Base-by-base conservation (phyloP, 2,888 invertebrate species). In the Pachydiplax longipennis region DNA sequence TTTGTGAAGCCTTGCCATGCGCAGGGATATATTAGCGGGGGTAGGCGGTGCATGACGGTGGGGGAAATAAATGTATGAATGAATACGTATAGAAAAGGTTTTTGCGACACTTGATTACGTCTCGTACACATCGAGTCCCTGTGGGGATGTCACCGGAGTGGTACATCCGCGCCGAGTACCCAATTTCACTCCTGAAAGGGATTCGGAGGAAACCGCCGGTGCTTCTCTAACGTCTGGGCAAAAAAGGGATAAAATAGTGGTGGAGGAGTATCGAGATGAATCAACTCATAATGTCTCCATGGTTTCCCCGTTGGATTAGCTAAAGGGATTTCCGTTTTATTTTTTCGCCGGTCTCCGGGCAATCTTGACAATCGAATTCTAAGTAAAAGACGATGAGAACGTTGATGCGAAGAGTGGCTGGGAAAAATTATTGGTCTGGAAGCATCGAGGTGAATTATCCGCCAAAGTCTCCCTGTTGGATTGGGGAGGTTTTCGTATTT, bases 61-160 rank as follows among this genome's bases (percentile, higher is more conserved):
- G 73, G 73, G 73, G 81, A 37, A 81, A 81, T 81, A 48, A 82
- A 82, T 44, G 82, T n/a, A 82, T 25, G 82, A 82, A 44, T 48
- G 82, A 44, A 82, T 82, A 40, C 82, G 48, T 48, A 44, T 48
- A 48, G 82, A 48, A 82, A 82, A 44, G 82, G 82, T 25, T 44
- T 82, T 82, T 82, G 82, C 48, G 82, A 44, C 44, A 40, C 82
- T 82, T 82, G 82, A 82, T 82, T 82, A 48, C 48, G 82, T n/a
- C n/a, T n/a, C 73, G 40, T 48, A 48, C 25, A 25, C 81, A 25
- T 13, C n/a, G 18, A 44, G 40, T 35, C 25, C 82, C 82, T n/a
- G 25, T 48, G 22, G 25, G 82, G 44, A 25, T 82, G 25, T 48
- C 82, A 22, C 82, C 13, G 13, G 65, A 22, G 65, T 65, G 65